A percentile compares a stretch with the other conserved stretches of the same genome.
Conservation (phyloP, 2,888 invertebrate species). For the Serripes groenlandicus region DNA sequence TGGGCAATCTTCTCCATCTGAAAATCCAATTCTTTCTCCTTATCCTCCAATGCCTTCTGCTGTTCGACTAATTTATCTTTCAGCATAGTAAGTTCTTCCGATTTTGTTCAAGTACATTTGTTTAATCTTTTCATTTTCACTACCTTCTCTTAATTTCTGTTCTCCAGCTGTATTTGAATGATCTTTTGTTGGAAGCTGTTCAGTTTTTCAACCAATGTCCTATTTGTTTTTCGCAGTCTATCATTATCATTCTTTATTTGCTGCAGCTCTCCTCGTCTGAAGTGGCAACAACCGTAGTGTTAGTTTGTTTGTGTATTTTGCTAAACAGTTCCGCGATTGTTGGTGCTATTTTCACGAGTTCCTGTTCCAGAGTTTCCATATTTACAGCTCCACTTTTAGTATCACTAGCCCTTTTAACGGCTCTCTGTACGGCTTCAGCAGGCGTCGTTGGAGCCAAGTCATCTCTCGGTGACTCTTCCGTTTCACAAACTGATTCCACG, state of each 20-base stretch:
- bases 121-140: constrained; percentile 70
- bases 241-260: constrained; percentile 73
- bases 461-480: constrained; percentile 1
- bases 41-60: constrained; percentile 69
- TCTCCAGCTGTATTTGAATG: constrained; percentile 72
- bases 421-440: constrained; percentile 56
- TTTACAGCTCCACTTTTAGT: constrained; percentile 59
- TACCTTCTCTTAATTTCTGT: constrained; percentile 69
- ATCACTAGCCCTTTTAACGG: constrained; percentile 52
- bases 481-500: neutral
- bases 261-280: constrained; percentile 70
- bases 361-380: constrained; percentile 71
- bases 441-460: constrained; percentile 45
- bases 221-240: constrained; percentile 72
- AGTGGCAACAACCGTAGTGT: constrained; percentile 59
- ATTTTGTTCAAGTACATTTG: no score
- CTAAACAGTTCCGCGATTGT: constrained; percentile 74
- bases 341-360: constrained; percentile 72
- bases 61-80: constrained; percentile 70
- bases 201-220: constrained; percentile 72
- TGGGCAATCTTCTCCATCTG: constrained; percentile 69
- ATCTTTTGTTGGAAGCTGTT: constrained; percentile 76
- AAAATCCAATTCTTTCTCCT: constrained; percentile 72
- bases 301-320: constrained; percentile 71
- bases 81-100: constrained; percentile 64